Evolutionary conservation across 1,140 invertebrate species (phyloP), one percentile per base, ranked within the genome.

Genomic region (Apis dorsata): DNA sequence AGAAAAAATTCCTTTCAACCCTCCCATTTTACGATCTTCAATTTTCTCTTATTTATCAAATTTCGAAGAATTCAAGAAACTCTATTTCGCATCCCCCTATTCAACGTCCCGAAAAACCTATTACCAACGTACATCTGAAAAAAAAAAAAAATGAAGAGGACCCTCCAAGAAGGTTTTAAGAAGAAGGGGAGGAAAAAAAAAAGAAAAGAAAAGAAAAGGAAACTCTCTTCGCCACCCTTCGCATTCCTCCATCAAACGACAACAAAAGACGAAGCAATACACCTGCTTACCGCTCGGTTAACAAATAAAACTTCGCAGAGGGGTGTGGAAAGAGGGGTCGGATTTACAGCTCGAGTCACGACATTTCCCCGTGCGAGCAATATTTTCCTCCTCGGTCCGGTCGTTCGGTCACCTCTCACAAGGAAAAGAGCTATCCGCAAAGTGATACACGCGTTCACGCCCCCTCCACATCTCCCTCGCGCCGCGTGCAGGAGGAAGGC

Each of bases 361-460:
- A 74, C 62, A 51, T 60, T 76, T 62, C 60, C 44, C 28, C 24
- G 21, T 17, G 59, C 74, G 74, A 63, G 60, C 62, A n/a, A 77
- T 77, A 69, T 79, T 59, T 69, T 12, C 28, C 34, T 7, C 34
- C 2, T 17, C n/a, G 15, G 4, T 8, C 11, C 17, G 12, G 28
- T 34, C 49, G 49, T 80, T 53, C 68, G 66, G 49, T 24, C 55
- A 76, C 49, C 65, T 34, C 82, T 71, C 76, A 49, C 59, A 1
- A 63, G 62, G 34, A 53, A 70, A 51, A 71, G 10, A 66, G 73
- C 34, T 59, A 51, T 44, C 71, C 71, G 59, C 73, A 83, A 86
- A 83, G 78, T 70, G 80, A 65, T 81, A 66, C 59, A 70, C 66
- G 74, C 63, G 55, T 75, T 11, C 24, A 8, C 63, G 19, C 49